Base-by-base conservation (phyloP, 1,140 invertebrate genomes). In the Agrilus planipennis region DNA sequence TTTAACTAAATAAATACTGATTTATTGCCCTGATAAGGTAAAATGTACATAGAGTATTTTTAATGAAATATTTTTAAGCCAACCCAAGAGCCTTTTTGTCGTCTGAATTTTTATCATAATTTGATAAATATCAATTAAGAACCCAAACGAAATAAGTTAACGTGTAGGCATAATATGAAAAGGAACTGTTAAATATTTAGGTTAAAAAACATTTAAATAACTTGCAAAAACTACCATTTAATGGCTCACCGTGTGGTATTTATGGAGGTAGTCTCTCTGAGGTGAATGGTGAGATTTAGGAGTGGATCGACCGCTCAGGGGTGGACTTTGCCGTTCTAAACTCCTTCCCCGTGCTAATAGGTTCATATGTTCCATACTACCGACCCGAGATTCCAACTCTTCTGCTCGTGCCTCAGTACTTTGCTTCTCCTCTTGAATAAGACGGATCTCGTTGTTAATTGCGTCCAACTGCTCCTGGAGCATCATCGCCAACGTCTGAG, bases 371-470 rank as follows among this genome's bases (percentile, higher is more conserved):
- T 93, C 89, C 55, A 92, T 76, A 62, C 88, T 93, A 50, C 91
- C 92, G 42, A 97, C 92, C 52, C 92, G 75, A 41, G 89, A 93
- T 64, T 99, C 95, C 21, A 99, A 68, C 63, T 98, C 93, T 65
- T 99, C 95, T 1, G 94, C 94, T 37, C 93, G 61, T 1, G 92
- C 88, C 65, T 99, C 95, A 2, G 90, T 94, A 55, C 79, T 92
- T 64, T 99, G 90, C 61, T 99, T 99, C 69, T 99, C 95, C 69
- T 99, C 94, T 73, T 99, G 89, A 31, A 96, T 95, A 51, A 95
- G 68, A 4, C 75, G 62, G 50, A 99, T 99, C 73, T 99, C 96
- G 61, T 96, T 96, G 67, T 99, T 99, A 54, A 99, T 99, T 49
- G 95, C 96, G 69, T 99, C 94, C 31, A 99, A 69, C 64, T 99